Base-by-base conservation (phyloP, 2,113 vertebrate species). In the Entelurus aequoreus region DNA sequence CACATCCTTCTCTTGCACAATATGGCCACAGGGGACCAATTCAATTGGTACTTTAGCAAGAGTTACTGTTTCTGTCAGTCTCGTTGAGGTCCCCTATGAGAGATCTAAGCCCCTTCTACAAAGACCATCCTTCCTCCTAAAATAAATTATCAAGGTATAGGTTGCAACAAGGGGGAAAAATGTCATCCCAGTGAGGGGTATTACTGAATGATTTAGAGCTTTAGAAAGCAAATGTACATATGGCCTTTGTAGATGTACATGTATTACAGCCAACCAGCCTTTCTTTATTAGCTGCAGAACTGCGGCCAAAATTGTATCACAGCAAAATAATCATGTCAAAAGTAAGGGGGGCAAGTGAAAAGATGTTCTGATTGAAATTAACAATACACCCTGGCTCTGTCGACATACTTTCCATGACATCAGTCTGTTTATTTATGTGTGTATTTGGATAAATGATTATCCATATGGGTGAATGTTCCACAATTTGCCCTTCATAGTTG, bases 371-470 rank as follows among this genome's bases (percentile, higher is more conserved):
- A 84, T 81, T 76, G 71, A 72, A 64, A 73, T 74, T 69, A 75
- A 50, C 66, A 67, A 69, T 78, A 66, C 62, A 78, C 64, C 55
- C 51, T 62, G 56, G 76, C 68, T 65, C 70, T 48, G 53, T n/a
- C 75, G 78, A 85, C 71, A 64, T 69, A 78, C 69, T 88, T 87
- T 87, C 83, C 85, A 84, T 83, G 69, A 83, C 83, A 87, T 86
- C 80, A 83, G 72, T 46, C 68, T 71, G 69, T 72, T 35, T 82
- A 76, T 80, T 60, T 65, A 66, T 64, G 56, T 74, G 56, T 74
- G 75, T 67, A 69, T 69, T 66, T 71, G 72, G 65, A 68, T 64
- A 74, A 81, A 78, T 69, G 72, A 75, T 69, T 37, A 44, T 56
- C 68, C 12, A 59, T 75, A 65, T 74, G 74, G 79, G 71, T 54